Conservation (phyloP, 1,140 invertebrate genomes). For the Araneus ventricosus region DNA sequence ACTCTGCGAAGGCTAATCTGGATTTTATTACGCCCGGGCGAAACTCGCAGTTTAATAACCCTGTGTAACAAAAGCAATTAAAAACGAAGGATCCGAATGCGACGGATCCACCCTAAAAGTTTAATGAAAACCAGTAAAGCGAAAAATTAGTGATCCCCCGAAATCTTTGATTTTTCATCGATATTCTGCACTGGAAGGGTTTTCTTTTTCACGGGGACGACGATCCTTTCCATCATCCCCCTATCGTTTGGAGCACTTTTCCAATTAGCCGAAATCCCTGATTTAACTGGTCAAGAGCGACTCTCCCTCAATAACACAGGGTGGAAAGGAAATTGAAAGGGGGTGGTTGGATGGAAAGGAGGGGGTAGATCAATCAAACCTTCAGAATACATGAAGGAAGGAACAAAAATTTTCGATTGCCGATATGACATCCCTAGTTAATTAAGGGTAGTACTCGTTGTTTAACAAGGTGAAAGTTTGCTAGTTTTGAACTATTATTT, state of each 20-base stretch:
- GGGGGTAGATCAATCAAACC: slow-evolving; percentile 60
- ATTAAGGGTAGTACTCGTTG: slow-evolving; percentile 61
- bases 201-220: slow-evolving; percentile 11
- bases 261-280: slow-evolving; percentile 61
- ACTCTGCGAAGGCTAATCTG: neutral
- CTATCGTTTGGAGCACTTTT: slow-evolving; percentile 62
- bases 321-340: slow-evolving; percentile 15
- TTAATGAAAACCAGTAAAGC: slow-evolving; percentile 73
- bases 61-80: slow-evolving; percentile 65
- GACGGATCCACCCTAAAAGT: slow-evolving; percentile 37
- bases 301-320: slow-evolving; percentile 36
- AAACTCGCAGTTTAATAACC: slow-evolving; percentile 59
- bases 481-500: slow-evolving; percentile 65
- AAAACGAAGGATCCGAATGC: slow-evolving; percentile 3
- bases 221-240: slow-evolving; percentile 50
- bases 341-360: neutral
- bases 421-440: slow-evolving; percentile 60
- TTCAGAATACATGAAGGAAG: slow-evolving; percentile 26
- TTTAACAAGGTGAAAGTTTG: slow-evolving; percentile 64
- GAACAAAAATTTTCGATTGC: slow-evolving; percentile 65
- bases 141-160: slow-evolving; percentile 59
- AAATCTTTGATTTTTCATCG: slow-evolving; percentile 65
- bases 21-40: neutral
- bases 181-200: slow-evolving; percentile 8
- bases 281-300: slow-evolving; percentile 60